Percentiles rank a stretch among this genome's conserved stretches.
Conservation (phyloP, 1,140 invertebrate genomes). For the Trichoplusia ni region DNA sequence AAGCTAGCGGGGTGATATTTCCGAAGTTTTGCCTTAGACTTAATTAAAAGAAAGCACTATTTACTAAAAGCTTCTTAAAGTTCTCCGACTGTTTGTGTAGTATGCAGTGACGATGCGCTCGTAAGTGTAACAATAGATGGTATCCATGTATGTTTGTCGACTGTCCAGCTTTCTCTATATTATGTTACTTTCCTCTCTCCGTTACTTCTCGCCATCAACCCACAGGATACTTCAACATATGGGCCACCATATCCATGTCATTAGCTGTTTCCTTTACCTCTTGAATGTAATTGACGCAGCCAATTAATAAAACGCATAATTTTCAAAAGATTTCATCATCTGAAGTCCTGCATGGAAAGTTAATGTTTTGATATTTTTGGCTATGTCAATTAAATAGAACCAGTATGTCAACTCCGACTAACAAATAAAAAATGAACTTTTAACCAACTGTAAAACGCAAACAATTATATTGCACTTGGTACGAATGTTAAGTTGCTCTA, state of each 20-base stretch:
- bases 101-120: not conserved
- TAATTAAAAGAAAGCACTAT: too few species aligned
- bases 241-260: constrained; percentile 46
- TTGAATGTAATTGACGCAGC: constrained; percentile 2
- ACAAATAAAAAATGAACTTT: not conserved
- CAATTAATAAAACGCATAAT: not conserved
- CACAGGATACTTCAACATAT: constrained; percentile 59
- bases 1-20: too few species aligned
- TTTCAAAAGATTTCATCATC: too few species aligned
- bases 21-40: too few species aligned
- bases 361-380: not conserved
- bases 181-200: constrained; percentile 13
- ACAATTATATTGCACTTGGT: too few species aligned
- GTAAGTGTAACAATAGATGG: constrained; percentile 15
- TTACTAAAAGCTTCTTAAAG: too few species aligned
- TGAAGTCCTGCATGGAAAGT: too few species aligned
- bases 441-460: not conserved
- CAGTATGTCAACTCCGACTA: constrained; percentile 27
- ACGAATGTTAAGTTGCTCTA: too few species aligned
- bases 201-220: constrained; percentile 1
- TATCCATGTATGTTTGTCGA: constrained; percentile 20
- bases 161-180: constrained; percentile 22
- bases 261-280: constrained; percentile 38
- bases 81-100: too few species aligned
- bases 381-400: constrained; percentile 7